Percentiles rank a stretch among this genome's conserved stretches.
Conservation (phyloP, 2,113 vertebrate genomes). For the Silurus asotus region DNA sequence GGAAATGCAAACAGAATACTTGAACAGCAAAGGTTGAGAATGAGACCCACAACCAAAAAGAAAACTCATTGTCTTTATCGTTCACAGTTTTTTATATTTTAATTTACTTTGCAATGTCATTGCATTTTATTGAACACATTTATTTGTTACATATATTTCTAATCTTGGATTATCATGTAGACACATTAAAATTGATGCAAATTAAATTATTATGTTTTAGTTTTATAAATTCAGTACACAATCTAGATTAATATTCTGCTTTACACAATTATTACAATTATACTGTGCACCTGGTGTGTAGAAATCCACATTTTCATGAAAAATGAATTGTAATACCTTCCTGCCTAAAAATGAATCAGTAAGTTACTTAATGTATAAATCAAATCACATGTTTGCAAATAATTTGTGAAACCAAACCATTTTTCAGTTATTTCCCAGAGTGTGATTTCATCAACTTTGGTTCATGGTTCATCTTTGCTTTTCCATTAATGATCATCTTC, state of each 20-base stretch:
- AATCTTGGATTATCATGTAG: not conserved
- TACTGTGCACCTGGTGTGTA: not conserved
- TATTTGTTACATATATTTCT: not conserved
- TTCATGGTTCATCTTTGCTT: slow-evolving; percentile 96
- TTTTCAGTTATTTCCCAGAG: slow-evolving; percentile 88
- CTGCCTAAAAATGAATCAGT: not conserved
- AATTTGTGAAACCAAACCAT: not conserved
- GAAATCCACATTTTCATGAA: not conserved
- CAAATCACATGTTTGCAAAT: not conserved
- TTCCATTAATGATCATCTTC: slow-evolving; percentile 92
- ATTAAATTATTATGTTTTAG: not conserved
- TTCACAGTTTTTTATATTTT: not conserved
- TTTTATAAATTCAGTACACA: not conserved
- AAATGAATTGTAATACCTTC: not conserved
- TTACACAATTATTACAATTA: too few relatives aligned
- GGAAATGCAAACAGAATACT: not conserved
- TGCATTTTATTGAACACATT: not conserved
- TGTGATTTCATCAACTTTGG: slow-evolving; percentile 95
- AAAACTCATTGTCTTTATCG: not conserved
- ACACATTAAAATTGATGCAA: not conserved
- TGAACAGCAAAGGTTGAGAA: not conserved
- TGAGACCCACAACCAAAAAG: too few relatives aligned
- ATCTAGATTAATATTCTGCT: not conserved
- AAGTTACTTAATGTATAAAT: not conserved
- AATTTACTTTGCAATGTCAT: not conserved